Conservation (phyloP, 2,113 vertebrate species). For the Antigone vipio region DNA sequence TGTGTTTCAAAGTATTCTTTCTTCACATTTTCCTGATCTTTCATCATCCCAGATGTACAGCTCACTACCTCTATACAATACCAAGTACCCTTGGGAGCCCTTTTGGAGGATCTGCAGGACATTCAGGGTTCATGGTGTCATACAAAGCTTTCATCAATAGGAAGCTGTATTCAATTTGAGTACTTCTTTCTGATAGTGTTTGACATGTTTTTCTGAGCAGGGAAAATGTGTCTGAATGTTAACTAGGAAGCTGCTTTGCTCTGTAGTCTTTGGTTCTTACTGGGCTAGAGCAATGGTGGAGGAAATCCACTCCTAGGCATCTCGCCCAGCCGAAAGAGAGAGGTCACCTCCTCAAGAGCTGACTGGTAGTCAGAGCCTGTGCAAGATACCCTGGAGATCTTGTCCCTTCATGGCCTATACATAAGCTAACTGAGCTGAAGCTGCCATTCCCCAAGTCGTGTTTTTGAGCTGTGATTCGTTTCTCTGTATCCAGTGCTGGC, state of each 20-base stretch:
- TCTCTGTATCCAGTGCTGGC: background rate
- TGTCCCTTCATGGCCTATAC: background rate
- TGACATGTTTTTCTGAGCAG: background rate
- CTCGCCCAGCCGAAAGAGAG: background rate
- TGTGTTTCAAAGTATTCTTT: background rate
- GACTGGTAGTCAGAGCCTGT: background rate
- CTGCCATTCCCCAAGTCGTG: background rate
- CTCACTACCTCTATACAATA: background rate
- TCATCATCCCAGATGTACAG: background rate
- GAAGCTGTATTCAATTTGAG: background rate
- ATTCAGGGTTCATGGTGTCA: background rate
- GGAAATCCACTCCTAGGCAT: background rate
- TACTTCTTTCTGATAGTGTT: background rate
- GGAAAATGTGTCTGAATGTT: background rate
- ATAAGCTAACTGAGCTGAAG: background rate
- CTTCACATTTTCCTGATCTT: background rate
- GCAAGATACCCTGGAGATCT: background rate
- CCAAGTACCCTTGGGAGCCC: background rate
- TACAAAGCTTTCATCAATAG: background rate
- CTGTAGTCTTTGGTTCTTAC: rapidly evolving
- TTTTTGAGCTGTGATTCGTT: background rate
- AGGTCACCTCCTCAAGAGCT: background rate
- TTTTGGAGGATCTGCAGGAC: background rate
- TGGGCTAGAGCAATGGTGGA: background rate
- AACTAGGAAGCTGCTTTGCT: background rate